Percentiles rank a stretch among this genome's conserved stretches.
Evolutionary conservation across 2,888 invertebrate species (phyloP).

Genomic region (Crocallis elinguaria): DNA sequence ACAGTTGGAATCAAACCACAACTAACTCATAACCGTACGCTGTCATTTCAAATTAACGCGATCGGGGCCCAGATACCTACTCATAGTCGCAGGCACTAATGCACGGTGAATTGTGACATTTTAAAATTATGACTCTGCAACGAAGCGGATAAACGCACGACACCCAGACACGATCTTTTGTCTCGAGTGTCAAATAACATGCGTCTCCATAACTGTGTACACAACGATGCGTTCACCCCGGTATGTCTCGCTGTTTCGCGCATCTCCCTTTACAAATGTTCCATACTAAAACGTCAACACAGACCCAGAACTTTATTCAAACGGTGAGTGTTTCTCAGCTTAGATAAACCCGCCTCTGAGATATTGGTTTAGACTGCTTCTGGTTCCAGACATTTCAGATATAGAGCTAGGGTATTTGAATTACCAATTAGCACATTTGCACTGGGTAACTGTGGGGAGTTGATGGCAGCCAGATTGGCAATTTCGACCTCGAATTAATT

Average conservation of each 20-base stretch:
- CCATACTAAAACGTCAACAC: neutral
- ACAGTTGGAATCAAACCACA: too few relatives aligned
- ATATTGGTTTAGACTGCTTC: slow-evolving; percentile 23
- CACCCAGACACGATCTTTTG: slow-evolving; percentile 12
- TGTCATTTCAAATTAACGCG: too few relatives aligned
- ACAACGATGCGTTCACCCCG: slow-evolving; percentile 5
- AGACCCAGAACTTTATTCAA: slow-evolving; percentile 7
- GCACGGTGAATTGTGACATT: slow-evolving; percentile 2
- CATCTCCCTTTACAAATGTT: slow-evolving; percentile 4
- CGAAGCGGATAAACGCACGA: slow-evolving; percentile 7
- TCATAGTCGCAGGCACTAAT: neutral
- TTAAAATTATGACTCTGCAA: slow-evolving; percentile 11
- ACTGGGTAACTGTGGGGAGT: slow-evolving; percentile 22
- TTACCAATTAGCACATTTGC: slow-evolving; percentile 33
- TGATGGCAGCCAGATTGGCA: slow-evolving; percentile 25
- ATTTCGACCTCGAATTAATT: slow-evolving; percentile 9
- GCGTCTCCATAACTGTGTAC: slow-evolving; percentile 8
- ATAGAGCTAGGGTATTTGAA: slow-evolving; percentile 22
- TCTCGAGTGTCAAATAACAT: slow-evolving; percentile 20
- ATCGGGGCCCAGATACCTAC: too few relatives aligned
- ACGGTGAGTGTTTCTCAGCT: slow-evolving; percentile 5
- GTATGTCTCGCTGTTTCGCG: slow-evolving; percentile 1
- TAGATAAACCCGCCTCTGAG: slow-evolving; percentile 15
- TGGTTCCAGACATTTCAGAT: slow-evolving; percentile 19
- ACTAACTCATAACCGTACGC: too few relatives aligned